Conservation (phyloP, 2,113 vertebrate species). For the Phyllostomus hastatus region DNA sequence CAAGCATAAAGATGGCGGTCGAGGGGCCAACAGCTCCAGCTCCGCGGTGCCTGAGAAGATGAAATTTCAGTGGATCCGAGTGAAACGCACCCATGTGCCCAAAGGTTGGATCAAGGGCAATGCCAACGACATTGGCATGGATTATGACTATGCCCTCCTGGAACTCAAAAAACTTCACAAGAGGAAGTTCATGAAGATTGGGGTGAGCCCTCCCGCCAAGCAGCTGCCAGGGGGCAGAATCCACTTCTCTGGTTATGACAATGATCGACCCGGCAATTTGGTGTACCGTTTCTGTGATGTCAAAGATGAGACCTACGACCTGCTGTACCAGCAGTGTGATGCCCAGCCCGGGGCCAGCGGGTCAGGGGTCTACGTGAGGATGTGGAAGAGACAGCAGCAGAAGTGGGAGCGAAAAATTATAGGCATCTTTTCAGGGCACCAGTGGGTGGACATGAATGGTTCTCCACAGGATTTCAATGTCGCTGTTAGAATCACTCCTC, state of each 20-base stretch:
- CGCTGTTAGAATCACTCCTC: slow-evolving; percentile 95
- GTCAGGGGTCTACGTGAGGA: slow-evolving; percentile 94
- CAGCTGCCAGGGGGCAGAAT: slow-evolving; percentile 91
- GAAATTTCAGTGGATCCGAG: slow-evolving; percentile 99
- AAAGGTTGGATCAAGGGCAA: slow-evolving; percentile 98
- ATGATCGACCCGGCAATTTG: slow-evolving; percentile 90
- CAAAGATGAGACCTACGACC: slow-evolving; percentile 93
- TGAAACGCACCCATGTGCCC: slow-evolving; percentile 95
- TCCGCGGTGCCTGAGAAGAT: slow-evolving; percentile 81
- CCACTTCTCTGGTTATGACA: slow-evolving; percentile 97
- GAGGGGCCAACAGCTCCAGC: slow-evolving; percentile 76
- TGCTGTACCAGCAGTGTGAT: slow-evolving; percentile 96
- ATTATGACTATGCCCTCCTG: slow-evolving; percentile 97
- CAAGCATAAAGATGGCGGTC: slow-evolving; percentile 83
- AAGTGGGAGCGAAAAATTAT: slow-evolving; percentile 97
- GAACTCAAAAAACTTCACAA: slow-evolving; percentile 97
- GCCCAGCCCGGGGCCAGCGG: slow-evolving; percentile 97
- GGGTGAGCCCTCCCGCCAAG: slow-evolving; percentile 89
- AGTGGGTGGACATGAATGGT: slow-evolving; percentile 95
- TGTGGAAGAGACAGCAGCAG: slow-evolving; percentile 90
- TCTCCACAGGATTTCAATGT: slow-evolving; percentile 95
- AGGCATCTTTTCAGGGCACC: slow-evolving; percentile 97
- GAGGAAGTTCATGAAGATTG: slow-evolving; percentile 95
- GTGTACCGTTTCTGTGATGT: slow-evolving; percentile 96
- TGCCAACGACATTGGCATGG: slow-evolving; percentile 97